Percentiles rank a stretch among this genome's conserved stretches.
phyloP scores from a whole-genome alignment of 2,797 vertebrate species.

The Coregonus sp. region DNA sequence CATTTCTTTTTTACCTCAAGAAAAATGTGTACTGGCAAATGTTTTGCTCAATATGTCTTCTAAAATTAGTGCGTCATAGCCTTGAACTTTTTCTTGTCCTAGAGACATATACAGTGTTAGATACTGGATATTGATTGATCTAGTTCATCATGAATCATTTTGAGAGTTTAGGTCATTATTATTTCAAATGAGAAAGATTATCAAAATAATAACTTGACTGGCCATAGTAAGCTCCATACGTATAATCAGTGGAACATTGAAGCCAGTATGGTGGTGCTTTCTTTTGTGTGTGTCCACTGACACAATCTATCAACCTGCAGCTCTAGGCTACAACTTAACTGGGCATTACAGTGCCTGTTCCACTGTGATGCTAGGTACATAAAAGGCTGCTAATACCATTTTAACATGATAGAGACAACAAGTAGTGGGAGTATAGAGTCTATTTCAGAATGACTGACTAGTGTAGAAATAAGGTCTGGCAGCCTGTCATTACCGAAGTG shows the following conservation, averaged over 20 bases:
- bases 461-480: slow-evolving; percentile 54
- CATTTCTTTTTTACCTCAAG: background rate
- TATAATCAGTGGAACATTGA: background rate
- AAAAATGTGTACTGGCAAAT: background rate
- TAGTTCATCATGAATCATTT: background rate
- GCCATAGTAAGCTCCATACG: background rate
- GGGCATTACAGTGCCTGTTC: background rate
- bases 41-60: background rate
- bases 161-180: no score
- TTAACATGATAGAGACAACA: slow-evolving; percentile 16
- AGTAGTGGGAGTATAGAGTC: slow-evolving; percentile 23
- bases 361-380: background rate
- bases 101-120: background rate
- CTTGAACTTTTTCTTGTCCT: slow-evolving; percentile 4
- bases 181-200: background rate
- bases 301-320: background rate
- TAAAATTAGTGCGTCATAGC: slow-evolving; percentile 1
- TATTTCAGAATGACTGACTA: slow-evolving; percentile 56
- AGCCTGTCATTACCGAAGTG: slow-evolving; percentile 61
- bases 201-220: background rate
- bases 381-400: background rate
- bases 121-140: background rate
- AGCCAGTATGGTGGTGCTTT: background rate
- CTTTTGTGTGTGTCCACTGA: background rate
- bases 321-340: background rate